A percentile compares a stretch with the other conserved stretches of the same genome.
phyloP scores from a whole-genome alignment of 2,888 invertebrate species.

The Coleophora flavipennella region DNA sequence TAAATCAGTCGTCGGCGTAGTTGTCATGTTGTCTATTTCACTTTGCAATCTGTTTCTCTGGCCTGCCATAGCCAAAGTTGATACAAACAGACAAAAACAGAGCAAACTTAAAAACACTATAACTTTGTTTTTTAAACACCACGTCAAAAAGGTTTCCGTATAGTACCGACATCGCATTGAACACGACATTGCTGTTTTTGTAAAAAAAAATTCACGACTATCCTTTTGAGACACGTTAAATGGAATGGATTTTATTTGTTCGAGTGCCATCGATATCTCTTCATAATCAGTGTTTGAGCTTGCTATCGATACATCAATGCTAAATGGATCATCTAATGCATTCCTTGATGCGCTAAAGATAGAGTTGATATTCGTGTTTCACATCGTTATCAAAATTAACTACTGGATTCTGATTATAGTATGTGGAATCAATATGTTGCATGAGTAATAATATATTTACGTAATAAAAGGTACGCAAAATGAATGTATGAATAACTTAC shows the following conservation, averaged over 20 bases:
- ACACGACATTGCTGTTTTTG: slow-evolving; percentile 22
- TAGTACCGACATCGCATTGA: slow-evolving; percentile 41
- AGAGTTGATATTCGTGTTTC: no score
- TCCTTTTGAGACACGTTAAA: background rate
- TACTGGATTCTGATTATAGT: no score
- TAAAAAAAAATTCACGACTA: slow-evolving; percentile 5
- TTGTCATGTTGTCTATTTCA: slow-evolving; percentile 27
- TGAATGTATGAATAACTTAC: no score
- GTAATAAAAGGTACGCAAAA: no score
- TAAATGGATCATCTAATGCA: no score
- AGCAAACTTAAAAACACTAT: slow-evolving; percentile 47
- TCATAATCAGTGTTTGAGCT: no score
- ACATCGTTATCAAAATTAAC: no score
- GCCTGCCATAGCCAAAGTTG: slow-evolving; percentile 42
- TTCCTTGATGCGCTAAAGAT: no score
- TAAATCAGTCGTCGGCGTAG: slow-evolving; percentile 7
- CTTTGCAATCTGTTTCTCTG: slow-evolving; percentile 36
- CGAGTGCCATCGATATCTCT: no score
- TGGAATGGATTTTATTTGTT: background rate
- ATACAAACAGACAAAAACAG: slow-evolving; percentile 50
- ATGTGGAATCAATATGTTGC: no score
- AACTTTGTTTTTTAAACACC: slow-evolving; percentile 54
- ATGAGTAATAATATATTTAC: no score
- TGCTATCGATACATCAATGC: no score
- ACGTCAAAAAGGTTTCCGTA: slow-evolving; percentile 33